Conservation (phyloP, 2,113 vertebrate genomes). For the Chaenocephalus aceratus region DNA sequence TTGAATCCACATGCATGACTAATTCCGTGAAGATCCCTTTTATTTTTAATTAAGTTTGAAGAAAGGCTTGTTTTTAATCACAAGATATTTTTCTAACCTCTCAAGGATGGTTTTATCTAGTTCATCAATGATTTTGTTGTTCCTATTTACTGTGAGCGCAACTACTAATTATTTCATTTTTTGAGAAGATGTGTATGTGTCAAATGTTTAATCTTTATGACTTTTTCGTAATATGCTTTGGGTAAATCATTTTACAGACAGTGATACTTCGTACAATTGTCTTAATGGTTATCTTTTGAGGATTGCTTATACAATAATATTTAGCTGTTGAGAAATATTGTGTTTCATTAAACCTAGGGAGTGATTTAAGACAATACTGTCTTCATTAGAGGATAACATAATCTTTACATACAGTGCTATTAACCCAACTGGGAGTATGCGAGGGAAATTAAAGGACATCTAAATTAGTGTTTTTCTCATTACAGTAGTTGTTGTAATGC, state of each 20-base stretch:
- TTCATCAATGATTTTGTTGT: background rate
- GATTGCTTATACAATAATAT: slow-evolving; percentile 9
- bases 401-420: slow-evolving; percentile 29
- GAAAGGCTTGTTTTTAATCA: slow-evolving; percentile 5
- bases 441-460: slow-evolving; percentile 21
- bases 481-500: slow-evolving; percentile 4
- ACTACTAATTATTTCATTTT: background rate
- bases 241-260: too few species aligned
- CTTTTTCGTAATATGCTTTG: too few species aligned
- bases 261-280: background rate
- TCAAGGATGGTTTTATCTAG: background rate
- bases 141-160: background rate
- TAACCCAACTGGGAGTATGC: slow-evolving; percentile 23
- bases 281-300: slow-evolving; percentile 43
- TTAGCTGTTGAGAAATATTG: slow-evolving; percentile 12
- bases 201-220: too few species aligned
- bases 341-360: slow-evolving; percentile 27
- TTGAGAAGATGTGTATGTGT: too few species aligned
- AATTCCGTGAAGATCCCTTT: background rate
- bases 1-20: background rate
- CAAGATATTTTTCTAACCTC: background rate
- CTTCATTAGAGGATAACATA: slow-evolving; percentile 4
- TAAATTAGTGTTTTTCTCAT: slow-evolving; percentile 30
- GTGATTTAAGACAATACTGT: slow-evolving; percentile 4
- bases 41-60: slow-evolving; percentile 22